Evolutionary conservation across 2,797 vertebrate genomes (phyloP), one percentile per base, ranked within the genome.

Genomic region (Trichosurus vulpecula): DNA sequence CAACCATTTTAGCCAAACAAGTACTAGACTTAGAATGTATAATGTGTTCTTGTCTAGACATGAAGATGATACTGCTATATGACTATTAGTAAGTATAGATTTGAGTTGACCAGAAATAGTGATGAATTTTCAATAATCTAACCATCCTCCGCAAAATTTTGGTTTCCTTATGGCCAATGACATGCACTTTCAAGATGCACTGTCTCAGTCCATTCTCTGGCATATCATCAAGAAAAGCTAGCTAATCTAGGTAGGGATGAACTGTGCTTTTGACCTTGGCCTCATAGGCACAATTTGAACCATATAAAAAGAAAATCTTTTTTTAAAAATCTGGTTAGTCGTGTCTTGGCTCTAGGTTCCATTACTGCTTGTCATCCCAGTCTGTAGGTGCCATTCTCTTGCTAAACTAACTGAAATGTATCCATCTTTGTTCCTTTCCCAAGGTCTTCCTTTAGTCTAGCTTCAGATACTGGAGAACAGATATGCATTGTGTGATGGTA

Each of bases 331-430:
- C n/a, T n/a, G n/a, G n/a, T n/a, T 51, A 0, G 0, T 61, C 81
- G 12, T 93, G 92, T 57, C 74, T 95, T 96, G 53, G 51, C 90
- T 95, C 1, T 47, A 90, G 93, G 27, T 94, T 41, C 35, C 89
- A 53, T 58, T 87, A 54, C 30, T 95, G 41, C 31, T 58, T 94
- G 54, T 41, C 96, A 97, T 96, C 52, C 93, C 93, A 95, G 9
- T 30, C 95, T 94, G 58, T 95, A 19, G 35, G 54, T 47, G 92
- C 12, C 35, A 95, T 87, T 47, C 57, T 94, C 35, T 92, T 94
- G 56, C n/a, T 55, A 93, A 96, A 95, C 56, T 35, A 51, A 74
- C 90, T 81, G 66, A 90, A 93, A 52, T 22, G 94, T 94, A 41
- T 27, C 81, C 35, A 95, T 29, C 52, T 47, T 30, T 22, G 29